Evolutionary conservation across 2,888 invertebrate species (phyloP).

Genomic region (Hoplodrina blanda): DNA sequence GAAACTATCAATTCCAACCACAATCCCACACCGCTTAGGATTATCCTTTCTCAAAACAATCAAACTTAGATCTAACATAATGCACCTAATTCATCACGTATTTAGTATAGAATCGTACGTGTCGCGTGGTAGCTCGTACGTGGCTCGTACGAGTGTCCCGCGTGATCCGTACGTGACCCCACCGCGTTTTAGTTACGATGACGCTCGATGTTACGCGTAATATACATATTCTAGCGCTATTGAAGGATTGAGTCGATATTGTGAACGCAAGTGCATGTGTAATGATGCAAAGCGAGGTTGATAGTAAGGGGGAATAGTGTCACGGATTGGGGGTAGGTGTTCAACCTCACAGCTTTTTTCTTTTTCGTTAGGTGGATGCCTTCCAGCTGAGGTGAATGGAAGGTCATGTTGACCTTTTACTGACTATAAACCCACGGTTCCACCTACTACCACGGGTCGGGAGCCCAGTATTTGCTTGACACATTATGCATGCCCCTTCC

Average conservation of each 20-base stretch:
- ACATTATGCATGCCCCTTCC: too few species aligned
- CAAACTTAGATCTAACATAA: slow-evolving; percentile 38
- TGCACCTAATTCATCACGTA: slow-evolving; percentile 59
- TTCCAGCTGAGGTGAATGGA: too few species aligned
- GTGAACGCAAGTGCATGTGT: slow-evolving; percentile 5
- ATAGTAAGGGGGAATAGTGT: too few species aligned
- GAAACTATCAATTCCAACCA: slow-evolving; percentile 6
- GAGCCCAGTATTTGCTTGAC: too few species aligned
- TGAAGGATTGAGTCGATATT: slow-evolving; percentile 13
- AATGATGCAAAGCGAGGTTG: neutral
- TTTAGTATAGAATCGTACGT: slow-evolving; percentile 48
- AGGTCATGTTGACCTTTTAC: too few species aligned
- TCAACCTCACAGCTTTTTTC: too few species aligned
- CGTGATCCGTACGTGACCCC: slow-evolving; percentile 56
- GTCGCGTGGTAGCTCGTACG: slow-evolving; percentile 36
- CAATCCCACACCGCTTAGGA: slow-evolving; percentile 10
- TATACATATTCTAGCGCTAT: slow-evolving; percentile 31
- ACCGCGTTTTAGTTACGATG: slow-evolving; percentile 34
- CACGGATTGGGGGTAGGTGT: too few species aligned
- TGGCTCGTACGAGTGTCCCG: slow-evolving; percentile 27
- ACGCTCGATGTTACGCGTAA: slow-evolving; percentile 30
- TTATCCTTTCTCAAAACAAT: slow-evolving; percentile 51
- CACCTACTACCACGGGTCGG: too few species aligned
- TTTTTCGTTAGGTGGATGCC: too few species aligned
- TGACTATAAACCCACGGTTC: too few species aligned